Evolutionary conservation across 2,113 vertebrate species (phyloP).

Genomic region (Triplophysa tibetana): DNA sequence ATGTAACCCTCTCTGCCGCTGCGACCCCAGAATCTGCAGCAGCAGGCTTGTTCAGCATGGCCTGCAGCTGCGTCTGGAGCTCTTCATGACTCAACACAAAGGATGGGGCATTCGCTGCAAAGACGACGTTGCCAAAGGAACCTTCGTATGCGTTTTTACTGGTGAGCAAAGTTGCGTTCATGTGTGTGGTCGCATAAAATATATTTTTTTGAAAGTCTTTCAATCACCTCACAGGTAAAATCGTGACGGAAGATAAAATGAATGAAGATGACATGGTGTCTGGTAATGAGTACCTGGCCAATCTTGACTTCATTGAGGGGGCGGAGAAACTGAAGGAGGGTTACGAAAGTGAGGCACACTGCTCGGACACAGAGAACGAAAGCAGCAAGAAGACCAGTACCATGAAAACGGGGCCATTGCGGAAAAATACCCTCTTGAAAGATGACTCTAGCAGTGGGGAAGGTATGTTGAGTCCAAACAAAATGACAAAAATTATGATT

Average conservation of each 20-base stretch:
- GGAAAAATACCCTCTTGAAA: slow-evolving; percentile 17
- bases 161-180: slow-evolving; percentile 63
- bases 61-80: slow-evolving; percentile 82
- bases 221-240: slow-evolving; percentile 72
- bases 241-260: slow-evolving; percentile 81
- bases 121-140: slow-evolving; percentile 84
- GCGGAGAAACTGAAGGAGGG: slow-evolving; percentile 89
- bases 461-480: slow-evolving; percentile 31
- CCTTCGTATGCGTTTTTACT: slow-evolving; percentile 87
- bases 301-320: slow-evolving; percentile 87
- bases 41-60: slow-evolving; percentile 89
- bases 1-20: slow-evolving; percentile 84
- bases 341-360: slow-evolving; percentile 83
- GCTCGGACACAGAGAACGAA: slow-evolving; percentile 70
- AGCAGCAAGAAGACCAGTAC: slow-evolving; percentile 32
- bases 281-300: slow-evolving; percentile 84
- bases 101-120: slow-evolving; percentile 89
- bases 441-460: slow-evolving; percentile 42
- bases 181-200: background rate
- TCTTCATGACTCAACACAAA: slow-evolving; percentile 88
- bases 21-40: slow-evolving; percentile 80
- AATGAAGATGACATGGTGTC: slow-evolving; percentile 81
- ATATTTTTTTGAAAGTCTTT: background rate
- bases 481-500: no score
- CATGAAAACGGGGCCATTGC: slow-evolving; percentile 46